phyloP scores from a whole-genome alignment of 1,140 invertebrate genomes.

The Drosophila miranda region DNA sequence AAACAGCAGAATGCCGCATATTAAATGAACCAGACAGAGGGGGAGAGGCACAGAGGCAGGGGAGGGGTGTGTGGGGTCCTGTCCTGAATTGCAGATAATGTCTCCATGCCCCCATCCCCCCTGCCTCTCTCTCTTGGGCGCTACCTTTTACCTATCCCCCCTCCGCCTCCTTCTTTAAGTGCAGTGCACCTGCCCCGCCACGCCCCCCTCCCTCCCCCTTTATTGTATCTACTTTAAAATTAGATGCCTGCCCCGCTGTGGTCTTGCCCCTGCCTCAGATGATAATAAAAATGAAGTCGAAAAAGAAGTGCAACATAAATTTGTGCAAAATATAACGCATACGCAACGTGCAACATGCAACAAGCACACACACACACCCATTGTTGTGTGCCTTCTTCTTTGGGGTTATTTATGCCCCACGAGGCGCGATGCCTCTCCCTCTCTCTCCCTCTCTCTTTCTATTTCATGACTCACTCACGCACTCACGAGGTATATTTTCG shows the following conservation, averaged over 20 bases:
- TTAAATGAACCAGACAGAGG: conserved; percentile 35
- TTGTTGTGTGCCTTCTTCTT: conserved; percentile 48
- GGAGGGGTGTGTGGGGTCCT: not conserved
- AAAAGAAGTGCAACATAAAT: conserved; percentile 78
- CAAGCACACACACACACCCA: conserved; percentile 14
- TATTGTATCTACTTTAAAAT: conserved; percentile 58
- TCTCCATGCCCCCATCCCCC: too few species aligned
- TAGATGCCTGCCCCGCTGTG: conserved; percentile 33
- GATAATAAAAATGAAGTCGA: conserved; percentile 75
- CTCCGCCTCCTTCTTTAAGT: not conserved
- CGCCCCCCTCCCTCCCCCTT: conserved; percentile 14
- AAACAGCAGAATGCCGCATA: conserved; percentile 30
- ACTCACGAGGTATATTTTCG: conserved; percentile 24
- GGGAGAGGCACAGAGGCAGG: not conserved
- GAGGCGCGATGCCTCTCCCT: conserved; percentile 7
- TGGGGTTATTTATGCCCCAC: conserved; percentile 58
- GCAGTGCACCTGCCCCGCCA: conserved; percentile 13
- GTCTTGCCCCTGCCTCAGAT: conserved; percentile 2
- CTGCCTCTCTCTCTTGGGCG: too few species aligned
- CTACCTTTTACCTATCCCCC: not conserved
- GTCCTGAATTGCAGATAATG: too few species aligned
- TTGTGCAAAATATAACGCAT: conserved; percentile 74
- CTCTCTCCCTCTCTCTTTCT: conserved; percentile 7
- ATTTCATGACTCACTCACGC: conserved; percentile 35
- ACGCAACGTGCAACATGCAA: conserved; percentile 54